Percentiles rank a stretch among this genome's conserved stretches.
Conservation (phyloP, 2,888 invertebrate genomes). For the Eugnorisma glareosa region DNA sequence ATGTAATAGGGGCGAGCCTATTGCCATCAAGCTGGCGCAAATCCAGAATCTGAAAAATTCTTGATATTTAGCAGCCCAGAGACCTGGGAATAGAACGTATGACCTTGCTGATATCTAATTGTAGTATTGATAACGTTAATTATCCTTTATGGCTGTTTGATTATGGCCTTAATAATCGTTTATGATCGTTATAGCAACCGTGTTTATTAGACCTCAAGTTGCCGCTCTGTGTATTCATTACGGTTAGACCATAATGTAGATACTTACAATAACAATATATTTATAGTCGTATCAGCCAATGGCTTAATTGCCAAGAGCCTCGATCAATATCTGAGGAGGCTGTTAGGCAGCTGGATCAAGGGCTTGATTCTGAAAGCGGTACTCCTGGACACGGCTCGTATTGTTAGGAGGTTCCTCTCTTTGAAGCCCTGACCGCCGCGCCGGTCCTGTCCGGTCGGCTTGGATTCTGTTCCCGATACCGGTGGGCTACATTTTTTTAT, state of each 20-base stretch:
- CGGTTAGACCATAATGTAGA: neutral
- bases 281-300: too few relatives aligned
- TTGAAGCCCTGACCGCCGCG: too few relatives aligned
- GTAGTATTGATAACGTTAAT: slow-evolving; percentile 2
- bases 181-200: neutral
- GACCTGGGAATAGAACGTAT: neutral
- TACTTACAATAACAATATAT: neutral
- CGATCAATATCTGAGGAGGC: too few relatives aligned
- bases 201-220: neutral
- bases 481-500: too few relatives aligned
- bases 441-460: too few relatives aligned
- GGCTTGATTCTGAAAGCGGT: too few relatives aligned
- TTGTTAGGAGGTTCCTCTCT: too few relatives aligned
- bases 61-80: neutral
- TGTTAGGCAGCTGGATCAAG: too few relatives aligned
- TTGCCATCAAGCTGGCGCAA: neutral
- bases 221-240: neutral
- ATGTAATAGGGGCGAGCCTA: neutral
- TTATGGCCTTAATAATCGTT: slow-evolving; percentile 16
- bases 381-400: too few relatives aligned
- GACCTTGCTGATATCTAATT: neutral
- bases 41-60: neutral
- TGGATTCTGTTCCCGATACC: too few relatives aligned
- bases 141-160: slow-evolving; percentile 2
- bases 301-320: too few relatives aligned